Conservation (phyloP, 1,140 invertebrate species). For the Pseudomyrmex flavicornis region DNA sequence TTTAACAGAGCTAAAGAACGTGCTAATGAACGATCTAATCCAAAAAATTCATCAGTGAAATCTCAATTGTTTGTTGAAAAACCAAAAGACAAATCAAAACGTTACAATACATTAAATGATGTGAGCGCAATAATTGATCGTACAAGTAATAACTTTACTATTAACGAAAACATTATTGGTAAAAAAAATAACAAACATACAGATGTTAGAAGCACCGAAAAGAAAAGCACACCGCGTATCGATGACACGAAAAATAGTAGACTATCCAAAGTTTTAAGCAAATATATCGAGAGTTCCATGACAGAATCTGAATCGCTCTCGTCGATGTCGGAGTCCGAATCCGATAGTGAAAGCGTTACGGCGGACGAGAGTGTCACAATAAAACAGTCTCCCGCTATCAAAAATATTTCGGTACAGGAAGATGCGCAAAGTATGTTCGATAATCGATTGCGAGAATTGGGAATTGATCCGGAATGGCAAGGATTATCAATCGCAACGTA, state of each 20-base stretch:
- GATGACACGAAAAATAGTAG: conserved; percentile 23
- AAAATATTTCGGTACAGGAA: not conserved
- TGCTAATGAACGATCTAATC: not conserved
- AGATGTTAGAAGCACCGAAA: conserved; percentile 16
- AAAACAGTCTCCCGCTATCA: conserved; percentile 6
- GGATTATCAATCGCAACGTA: conserved; percentile 84
- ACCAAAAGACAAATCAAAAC: conserved; percentile 1
- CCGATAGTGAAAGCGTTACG: conserved; percentile 47
- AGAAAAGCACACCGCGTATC: not conserved
- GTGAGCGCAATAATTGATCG: not conserved
- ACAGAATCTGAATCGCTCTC: conserved; percentile 43
- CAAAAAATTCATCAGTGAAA: not conserved
- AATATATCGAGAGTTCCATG: conserved; percentile 23
- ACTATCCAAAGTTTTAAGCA: not conserved
- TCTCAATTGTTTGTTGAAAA: not conserved
- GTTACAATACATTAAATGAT: not conserved
- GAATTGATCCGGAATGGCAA: conserved; percentile 86
- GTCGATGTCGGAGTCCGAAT: conserved; percentile 31
- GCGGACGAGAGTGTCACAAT: conserved; percentile 20
- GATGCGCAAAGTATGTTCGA: conserved; percentile 67
- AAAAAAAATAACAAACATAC: conserved; percentile 13
- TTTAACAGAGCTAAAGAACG: not conserved
- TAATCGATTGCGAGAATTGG: conserved; percentile 83
- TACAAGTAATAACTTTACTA: not conserved
- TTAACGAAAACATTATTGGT: conserved; percentile 2